Conservation (phyloP, 2,888 invertebrate genomes). For the Hylaea fasciaria region DNA sequence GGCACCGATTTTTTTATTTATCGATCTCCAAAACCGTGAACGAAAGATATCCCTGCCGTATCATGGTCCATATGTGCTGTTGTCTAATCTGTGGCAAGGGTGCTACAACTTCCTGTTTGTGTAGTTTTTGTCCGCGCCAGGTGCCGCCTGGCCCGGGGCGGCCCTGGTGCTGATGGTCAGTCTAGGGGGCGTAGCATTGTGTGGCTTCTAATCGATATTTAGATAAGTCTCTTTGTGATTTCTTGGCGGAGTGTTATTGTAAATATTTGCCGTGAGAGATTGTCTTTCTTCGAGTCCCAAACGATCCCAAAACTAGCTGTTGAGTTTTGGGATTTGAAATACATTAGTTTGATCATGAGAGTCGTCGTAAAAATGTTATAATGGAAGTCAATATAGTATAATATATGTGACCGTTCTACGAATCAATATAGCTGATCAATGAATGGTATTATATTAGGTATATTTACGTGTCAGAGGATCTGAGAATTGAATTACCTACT, state of each 20-base stretch:
- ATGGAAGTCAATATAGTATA: too few species aligned
- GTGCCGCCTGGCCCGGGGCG: conserved; percentile 33
- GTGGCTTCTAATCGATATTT: conserved; percentile 29
- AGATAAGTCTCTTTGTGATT: conserved; percentile 22
- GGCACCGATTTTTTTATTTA: background rate
- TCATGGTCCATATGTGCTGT: conserved; percentile 8
- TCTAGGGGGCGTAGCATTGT: conserved; percentile 20
- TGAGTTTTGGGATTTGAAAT: background rate
- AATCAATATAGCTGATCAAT: too few species aligned
- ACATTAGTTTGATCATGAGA: background rate
- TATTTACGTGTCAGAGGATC: too few species aligned
- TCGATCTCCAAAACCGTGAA: conserved; percentile 1
- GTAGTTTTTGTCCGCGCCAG: conserved; percentile 47
- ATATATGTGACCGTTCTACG: too few species aligned
- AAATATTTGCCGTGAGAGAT: conserved; percentile 30
- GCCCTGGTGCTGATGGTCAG: conserved; percentile 17
- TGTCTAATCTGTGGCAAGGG: conserved; percentile 16
- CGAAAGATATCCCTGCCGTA: background rate
- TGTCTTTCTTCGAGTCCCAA: background rate
- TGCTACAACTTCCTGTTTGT: conserved; percentile 27
- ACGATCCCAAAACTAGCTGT: too few species aligned
- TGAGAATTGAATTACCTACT: too few species aligned
- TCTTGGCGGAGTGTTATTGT: conserved; percentile 14
- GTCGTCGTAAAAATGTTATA: too few species aligned
- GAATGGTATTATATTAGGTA: too few species aligned